Evolutionary conservation across 2,888 invertebrate genomes (phyloP).

Genomic region (Drosophila prostipennis): DNA sequence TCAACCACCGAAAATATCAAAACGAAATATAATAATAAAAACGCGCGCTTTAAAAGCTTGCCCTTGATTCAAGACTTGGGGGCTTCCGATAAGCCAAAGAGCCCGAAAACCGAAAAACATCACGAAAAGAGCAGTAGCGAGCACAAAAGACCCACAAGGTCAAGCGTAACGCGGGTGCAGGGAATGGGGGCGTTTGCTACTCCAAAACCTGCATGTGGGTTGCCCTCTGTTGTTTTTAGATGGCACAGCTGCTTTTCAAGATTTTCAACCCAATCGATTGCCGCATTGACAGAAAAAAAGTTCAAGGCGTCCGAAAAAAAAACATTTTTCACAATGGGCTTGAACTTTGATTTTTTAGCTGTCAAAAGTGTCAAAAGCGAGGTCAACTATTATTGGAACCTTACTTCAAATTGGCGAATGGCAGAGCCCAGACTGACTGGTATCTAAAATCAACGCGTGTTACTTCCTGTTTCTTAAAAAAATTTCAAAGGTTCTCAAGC

Average conservation of each 20-base stretch:
- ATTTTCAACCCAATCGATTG: slow-evolving; percentile 25
- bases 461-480: slow-evolving; percentile 33
- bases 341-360: slow-evolving; percentile 44
- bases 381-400: slow-evolving; percentile 28
- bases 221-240: slow-evolving; percentile 7
- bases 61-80: slow-evolving; percentile 67
- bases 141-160: slow-evolving; percentile 51
- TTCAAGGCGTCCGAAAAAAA: slow-evolving; percentile 30
- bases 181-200: slow-evolving; percentile 14
- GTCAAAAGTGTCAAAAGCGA: slow-evolving; percentile 30
- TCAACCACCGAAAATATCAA: slow-evolving; percentile 15
- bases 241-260: slow-evolving; percentile 21
- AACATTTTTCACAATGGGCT: slow-evolving; percentile 19
- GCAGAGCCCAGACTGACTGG: slow-evolving; percentile 1
- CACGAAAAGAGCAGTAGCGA: slow-evolving; percentile 53
- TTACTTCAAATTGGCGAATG: slow-evolving; percentile 26
- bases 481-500: background rate
- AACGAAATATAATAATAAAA: slow-evolving; percentile 19
- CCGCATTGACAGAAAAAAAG: slow-evolving; percentile 29
- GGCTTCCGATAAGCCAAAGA: slow-evolving; percentile 63
- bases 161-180: slow-evolving; percentile 58
- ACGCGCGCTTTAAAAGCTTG: slow-evolving; percentile 41
- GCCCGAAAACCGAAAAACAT: slow-evolving; percentile 43
- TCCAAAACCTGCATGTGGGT: slow-evolving; percentile 22
- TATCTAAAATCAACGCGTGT: slow-evolving; percentile 2